phyloP scores from a whole-genome alignment of 2,888 invertebrate genomes.

The Caenorhabditis afra region DNA sequence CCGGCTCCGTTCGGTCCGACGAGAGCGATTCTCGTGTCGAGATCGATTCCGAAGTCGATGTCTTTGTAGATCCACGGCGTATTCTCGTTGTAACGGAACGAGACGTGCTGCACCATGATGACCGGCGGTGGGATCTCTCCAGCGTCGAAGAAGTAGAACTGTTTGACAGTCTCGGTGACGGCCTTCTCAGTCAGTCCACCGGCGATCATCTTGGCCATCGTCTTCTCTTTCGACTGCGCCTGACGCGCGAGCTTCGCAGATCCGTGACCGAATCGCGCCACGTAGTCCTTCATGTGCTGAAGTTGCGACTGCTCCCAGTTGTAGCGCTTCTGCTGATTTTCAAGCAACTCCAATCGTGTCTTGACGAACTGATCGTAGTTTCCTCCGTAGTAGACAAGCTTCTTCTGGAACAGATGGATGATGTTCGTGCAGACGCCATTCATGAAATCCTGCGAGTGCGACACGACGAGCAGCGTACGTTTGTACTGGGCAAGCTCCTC shows the following conservation, averaged over 20 bases:
- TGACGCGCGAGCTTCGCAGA: conserved; percentile 98
- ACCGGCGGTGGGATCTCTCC: conserved; percentile 98
- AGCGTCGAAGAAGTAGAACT: conserved; percentile 95
- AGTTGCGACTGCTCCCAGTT: conserved; percentile 99
- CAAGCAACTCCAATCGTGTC: conserved; percentile 93
- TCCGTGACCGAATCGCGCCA: conserved; percentile 98
- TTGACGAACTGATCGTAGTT: conserved; percentile 97
- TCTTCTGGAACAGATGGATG: conserved; percentile 93
- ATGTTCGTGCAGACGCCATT: conserved; percentile 95
- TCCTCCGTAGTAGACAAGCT: conserved; percentile 93
- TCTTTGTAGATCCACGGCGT: conserved; percentile 94
- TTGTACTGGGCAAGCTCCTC: conserved; percentile 96
- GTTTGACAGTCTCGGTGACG: conserved; percentile 88
- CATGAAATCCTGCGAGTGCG: conserved; percentile 98
- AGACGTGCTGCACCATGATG: conserved; percentile 99
- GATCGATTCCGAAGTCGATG: conserved; percentile 97
- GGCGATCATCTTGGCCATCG: conserved; percentile 98
- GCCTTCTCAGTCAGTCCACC: conserved; percentile 97
- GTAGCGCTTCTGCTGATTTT: conserved; percentile 99
- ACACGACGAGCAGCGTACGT: conserved; percentile 95
- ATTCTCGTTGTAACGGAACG: conserved; percentile 88
- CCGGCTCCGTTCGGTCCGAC: conserved; percentile 99
- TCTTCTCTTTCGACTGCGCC: conserved; percentile 99
- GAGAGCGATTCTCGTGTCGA: conserved; percentile 94
- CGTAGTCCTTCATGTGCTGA: conserved; percentile 99